Base-by-base conservation (phyloP, 2,113 vertebrate species). In the Tautogolabrus adspersus region DNA sequence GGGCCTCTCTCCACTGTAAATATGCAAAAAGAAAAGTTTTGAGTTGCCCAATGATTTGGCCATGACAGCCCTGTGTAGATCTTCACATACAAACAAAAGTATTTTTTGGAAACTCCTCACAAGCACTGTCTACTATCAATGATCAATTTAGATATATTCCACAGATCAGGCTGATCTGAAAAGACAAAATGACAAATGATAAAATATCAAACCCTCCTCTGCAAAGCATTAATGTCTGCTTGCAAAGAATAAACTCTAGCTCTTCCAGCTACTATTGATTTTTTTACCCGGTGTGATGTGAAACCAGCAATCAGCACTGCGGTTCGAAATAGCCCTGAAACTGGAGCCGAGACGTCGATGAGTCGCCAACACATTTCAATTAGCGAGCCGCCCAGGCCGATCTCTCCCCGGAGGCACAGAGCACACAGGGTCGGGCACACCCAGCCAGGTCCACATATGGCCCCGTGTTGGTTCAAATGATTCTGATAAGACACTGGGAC, bases 291-390 rank as follows among this genome's bases (percentile, higher is more conserved):
- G 90, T 94, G 94, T 93, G 94, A 95, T 95, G 93, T 94, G 94
- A 96, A 95, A 95, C 95, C 94, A 93, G 94, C 95, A 95, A 95
- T 95, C 94, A 94, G 93, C 94, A 93, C 88, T 93, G 92, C 88
- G 93, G 95, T 94, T 94, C 93, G 91, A 95, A 95, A 95, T 92
- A 94, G 93, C 94, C 89, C 93, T 94, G 94, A 94, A 95, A 95
- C 93, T 77, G 90, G 93, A 96, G 95, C 93, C 72, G 87, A 95
- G 95, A 93, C 94, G 92, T 94, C 93, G 93, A 95, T 91, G 94
- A 95, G 94, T 95, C 94, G 94, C 93, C 94, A 94, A 95, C 95
- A 95, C 95, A 94, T 95, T 96, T 95, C 96, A 96, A 96, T 96
- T 96, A 96, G 94, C 86, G 89, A 91, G 94, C 93, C 93, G 94